Conservation (phyloP, 2,888 invertebrate genomes). For the Ichneumon xanthorius region DNA sequence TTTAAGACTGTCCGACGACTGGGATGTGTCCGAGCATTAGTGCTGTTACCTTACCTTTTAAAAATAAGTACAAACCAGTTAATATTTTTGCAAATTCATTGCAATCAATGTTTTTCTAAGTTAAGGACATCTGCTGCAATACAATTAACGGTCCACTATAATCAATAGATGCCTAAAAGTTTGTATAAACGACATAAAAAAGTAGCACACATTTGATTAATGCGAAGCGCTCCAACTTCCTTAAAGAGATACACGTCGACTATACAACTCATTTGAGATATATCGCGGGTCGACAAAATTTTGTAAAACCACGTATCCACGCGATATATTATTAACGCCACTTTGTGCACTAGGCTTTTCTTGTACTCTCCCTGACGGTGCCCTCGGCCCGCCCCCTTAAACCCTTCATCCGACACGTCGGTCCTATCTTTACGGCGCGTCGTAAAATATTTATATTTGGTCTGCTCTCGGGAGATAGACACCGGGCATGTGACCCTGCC, state of each 20-base stretch:
- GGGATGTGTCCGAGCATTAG: too few relatives aligned
- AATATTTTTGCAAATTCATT: too few relatives aligned
- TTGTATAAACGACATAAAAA: too few relatives aligned
- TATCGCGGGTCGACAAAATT: constrained; percentile 58
- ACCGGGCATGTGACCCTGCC: constrained; percentile 41
- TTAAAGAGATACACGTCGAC: background rate
- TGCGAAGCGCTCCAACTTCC: too few relatives aligned
- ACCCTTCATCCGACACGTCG: constrained; percentile 16
- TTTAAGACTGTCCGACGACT: too few relatives aligned
- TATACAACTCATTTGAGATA: constrained; percentile 17
- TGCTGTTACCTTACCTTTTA: too few relatives aligned
- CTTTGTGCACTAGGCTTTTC: constrained; percentile 58
- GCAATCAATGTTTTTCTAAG: too few relatives aligned
- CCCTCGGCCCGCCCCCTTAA: constrained; percentile 1
- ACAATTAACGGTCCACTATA: too few relatives aligned
- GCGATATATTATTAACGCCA: constrained; percentile 71
- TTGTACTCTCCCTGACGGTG: constrained; percentile 7
- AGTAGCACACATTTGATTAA: too few relatives aligned
- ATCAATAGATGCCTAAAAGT: too few relatives aligned
- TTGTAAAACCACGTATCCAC: constrained; percentile 69
- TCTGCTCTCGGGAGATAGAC: constrained; percentile 72
- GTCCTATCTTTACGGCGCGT: constrained; percentile 74
- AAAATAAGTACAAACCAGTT: too few relatives aligned
- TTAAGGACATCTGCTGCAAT: too few relatives aligned
- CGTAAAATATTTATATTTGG: constrained; percentile 79